These are phyloP conservation scores for Plebejus anna DNA, from an alignment of 2,888 invertebrate species.

Conservation along the genomic window DNA sequence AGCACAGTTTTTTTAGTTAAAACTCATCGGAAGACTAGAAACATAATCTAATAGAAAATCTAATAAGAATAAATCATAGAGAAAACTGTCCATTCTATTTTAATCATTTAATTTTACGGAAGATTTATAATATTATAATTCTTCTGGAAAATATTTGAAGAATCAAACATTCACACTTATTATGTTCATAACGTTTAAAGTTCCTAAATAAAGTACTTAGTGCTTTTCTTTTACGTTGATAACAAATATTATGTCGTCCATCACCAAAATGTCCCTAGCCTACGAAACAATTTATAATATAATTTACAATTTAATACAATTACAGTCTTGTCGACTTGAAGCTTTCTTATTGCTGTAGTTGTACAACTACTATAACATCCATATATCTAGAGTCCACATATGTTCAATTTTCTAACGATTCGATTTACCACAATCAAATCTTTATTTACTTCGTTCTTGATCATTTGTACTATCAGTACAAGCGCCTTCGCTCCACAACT, in stretches of 20 bases:
- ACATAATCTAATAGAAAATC: conserved; percentile 12
- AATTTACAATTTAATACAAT: neutral
- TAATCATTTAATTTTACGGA: no score
- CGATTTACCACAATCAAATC: neutral
- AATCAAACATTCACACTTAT: neutral
- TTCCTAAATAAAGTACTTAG: neutral
- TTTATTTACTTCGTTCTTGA: neutral
- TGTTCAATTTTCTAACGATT: neutral
- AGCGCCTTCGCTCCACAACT: neutral
- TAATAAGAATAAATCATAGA: neutral
- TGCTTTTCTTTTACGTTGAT: neutral
- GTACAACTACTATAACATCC: neutral
- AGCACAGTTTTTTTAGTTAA: neutral
- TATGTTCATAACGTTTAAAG: neutral
- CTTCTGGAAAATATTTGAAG: neutral
- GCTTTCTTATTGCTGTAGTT: conserved; percentile 27
- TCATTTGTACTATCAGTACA: conserved; percentile 9
- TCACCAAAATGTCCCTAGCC: conserved; percentile 13
- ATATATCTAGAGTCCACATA: neutral
- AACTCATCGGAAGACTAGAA: conserved; percentile 12
- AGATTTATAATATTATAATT: no score
- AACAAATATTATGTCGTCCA: conserved; percentile 13
- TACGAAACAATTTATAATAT: neutral
- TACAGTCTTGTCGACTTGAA: conserved; percentile 3
- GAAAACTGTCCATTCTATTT: neutral